Percentiles rank a stretch among this genome's conserved stretches.
Evolutionary conservation across 1,140 invertebrate species (phyloP).

Genomic region (Panagrolaimus sp.): DNA sequence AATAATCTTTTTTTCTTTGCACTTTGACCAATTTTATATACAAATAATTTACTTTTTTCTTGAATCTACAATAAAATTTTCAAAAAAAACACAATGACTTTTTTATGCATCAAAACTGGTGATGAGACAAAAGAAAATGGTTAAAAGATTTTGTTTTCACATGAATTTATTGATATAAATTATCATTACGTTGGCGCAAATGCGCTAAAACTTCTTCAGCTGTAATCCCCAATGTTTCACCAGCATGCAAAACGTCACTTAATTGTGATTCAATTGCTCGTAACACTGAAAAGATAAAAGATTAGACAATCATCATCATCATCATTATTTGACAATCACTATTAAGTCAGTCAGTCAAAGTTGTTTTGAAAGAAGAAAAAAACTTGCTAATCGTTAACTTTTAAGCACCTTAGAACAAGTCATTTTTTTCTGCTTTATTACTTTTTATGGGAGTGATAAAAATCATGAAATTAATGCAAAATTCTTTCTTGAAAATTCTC

Average conservation of each 20-base stretch:
- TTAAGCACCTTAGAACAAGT: background rate
- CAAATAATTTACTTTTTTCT: no score
- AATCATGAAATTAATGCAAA: background rate
- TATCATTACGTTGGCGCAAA: conserved; percentile 36
- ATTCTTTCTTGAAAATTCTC: conserved; percentile 17
- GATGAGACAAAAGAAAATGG: no score
- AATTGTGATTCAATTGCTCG: conserved; percentile 43
- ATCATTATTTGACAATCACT: background rate
- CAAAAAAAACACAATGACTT: no score
- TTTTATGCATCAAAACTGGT: no score
- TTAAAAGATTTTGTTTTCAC: no score
- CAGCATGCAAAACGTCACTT: conserved; percentile 34
- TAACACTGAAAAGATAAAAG: conserved; percentile 35
- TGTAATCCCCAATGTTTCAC: conserved; percentile 37
- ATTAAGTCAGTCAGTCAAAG: background rate
- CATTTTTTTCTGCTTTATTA: background rate
- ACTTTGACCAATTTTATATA: no score
- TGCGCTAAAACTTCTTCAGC: conserved; percentile 39
- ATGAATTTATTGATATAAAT: no score
- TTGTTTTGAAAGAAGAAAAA: background rate
- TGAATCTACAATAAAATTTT: no score
- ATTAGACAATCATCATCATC: no score
- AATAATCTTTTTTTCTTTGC: no score
- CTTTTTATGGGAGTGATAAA: background rate
- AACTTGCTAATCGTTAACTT: background rate